Evolutionary conservation across 1,140 invertebrate genomes (phyloP), one percentile per base, ranked within the genome.

Genomic region (Trichonephila inaurata): DNA sequence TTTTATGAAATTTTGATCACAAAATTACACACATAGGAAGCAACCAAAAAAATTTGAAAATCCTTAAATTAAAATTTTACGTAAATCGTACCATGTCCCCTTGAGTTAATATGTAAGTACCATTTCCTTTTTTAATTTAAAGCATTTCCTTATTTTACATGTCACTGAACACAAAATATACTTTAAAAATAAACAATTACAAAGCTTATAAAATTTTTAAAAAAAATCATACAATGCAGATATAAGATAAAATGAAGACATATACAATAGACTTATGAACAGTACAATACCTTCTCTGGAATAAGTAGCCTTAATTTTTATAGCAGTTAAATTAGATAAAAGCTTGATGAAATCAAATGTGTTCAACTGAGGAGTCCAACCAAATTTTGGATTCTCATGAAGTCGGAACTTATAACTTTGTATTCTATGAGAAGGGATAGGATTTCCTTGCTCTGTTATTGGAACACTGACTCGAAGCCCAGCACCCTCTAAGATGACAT

Each of bases 221-320:
- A n/a, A 66, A 21, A 66, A 64, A 21, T 1, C 19, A 62, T 62
- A 62, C 16, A 62, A 18, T 19, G 19, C 19, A 62, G 19, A 62
- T 16, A 62, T 14, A 62, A 62, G 16, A 62, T 6, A 62, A 19
- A 62, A 0, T 19, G 12, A 18, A 62, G 19, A 62, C 16, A 62
- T 18, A 18, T 62, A 21, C 16, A 77, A 77, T 77, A 58, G 21
- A 60, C 21, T 10, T 24, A 10, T 61, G 0, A 61, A 51, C 21
- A 51, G 7, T 60, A 12, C 21, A 14, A 24, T 85, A 97, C 97
- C 96, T 96, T 96, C 96, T 95, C 97, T 96, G 4, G 97, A 97
- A 95, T 99, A 99, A 0, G 98, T 99, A 69, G 97, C 99, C 64
- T 98, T 97, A 91, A 99, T 98, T 96, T 98, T 99, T 77, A 99